Evolutionary conservation across 2,888 invertebrate species (phyloP).

Genomic region (Harpalus rubripes): DNA sequence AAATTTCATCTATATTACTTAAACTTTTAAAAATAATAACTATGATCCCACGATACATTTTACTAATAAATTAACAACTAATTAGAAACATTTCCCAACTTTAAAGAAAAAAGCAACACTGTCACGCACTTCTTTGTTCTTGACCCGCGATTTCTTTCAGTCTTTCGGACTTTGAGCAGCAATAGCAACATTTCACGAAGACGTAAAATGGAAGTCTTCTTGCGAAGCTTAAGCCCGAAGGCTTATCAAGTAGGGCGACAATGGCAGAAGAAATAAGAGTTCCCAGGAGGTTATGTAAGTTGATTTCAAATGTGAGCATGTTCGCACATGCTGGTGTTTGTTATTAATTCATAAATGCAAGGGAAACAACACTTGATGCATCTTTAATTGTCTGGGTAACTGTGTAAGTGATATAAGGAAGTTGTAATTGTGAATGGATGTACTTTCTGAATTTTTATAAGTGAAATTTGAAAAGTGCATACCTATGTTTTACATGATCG

Average conservation of each 20-base stretch:
- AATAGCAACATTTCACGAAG: slow-evolving; percentile 38
- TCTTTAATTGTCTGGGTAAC: slow-evolving; percentile 2
- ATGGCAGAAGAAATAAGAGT: background rate
- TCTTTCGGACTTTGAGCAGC: background rate
- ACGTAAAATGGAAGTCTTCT: slow-evolving; percentile 11
- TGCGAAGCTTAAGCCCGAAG: slow-evolving; percentile 22
- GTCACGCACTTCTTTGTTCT: slow-evolving; percentile 54
- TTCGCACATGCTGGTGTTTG: slow-evolving; percentile 51
- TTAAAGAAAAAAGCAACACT: slow-evolving; percentile 33
- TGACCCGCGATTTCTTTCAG: slow-evolving; percentile 40
- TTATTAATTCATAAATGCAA: slow-evolving; percentile 55
- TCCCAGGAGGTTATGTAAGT: slow-evolving; percentile 30
- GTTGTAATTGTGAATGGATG: background rate
- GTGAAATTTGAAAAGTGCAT: no score
- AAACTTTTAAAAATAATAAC: slow-evolving; percentile 14
- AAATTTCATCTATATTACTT: slow-evolving; percentile 29
- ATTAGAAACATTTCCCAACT: slow-evolving; percentile 48
- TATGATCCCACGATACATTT: slow-evolving; percentile 37
- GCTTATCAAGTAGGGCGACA: slow-evolving; percentile 28
- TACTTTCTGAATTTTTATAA: background rate
- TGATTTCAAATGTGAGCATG: slow-evolving; percentile 19
- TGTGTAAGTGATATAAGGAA: background rate
- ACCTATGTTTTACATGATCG: no score
- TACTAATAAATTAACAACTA: slow-evolving; percentile 49
- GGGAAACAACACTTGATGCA: slow-evolving; percentile 29